phyloP scores from a whole-genome alignment of 2,888 invertebrate species.

The Ypsolopha scabrella region DNA sequence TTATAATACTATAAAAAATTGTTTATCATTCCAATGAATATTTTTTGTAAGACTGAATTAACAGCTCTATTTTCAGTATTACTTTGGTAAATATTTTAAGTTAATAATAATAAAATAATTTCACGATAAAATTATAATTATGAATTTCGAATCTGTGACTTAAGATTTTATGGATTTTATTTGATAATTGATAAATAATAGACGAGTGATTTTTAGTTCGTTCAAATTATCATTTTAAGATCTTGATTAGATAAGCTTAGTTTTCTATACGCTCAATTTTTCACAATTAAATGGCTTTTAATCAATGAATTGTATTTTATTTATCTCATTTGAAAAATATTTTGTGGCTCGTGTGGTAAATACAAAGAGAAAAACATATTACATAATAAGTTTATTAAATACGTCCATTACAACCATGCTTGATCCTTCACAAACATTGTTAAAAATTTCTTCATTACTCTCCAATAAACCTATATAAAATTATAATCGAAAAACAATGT shows the following conservation, averaged over 20 bases:
- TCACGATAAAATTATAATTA: too few species aligned
- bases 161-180: not conserved
- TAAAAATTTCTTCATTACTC: slow-evolving; percentile 13
- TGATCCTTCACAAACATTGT: slow-evolving; percentile 15
- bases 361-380: not conserved
- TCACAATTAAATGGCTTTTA: slow-evolving; percentile 47
- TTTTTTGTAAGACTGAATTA: too few species aligned
- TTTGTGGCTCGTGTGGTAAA: not conserved
- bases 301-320: not conserved
- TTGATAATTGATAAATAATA: too few species aligned
- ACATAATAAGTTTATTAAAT: slow-evolving; percentile 32
- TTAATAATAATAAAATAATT: too few species aligned
- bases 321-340: not conserved
- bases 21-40: too few species aligned
- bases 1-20: too few species aligned
- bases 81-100: too few species aligned
- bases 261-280: slow-evolving; percentile 61
- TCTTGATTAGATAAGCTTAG: slow-evolving; percentile 39
- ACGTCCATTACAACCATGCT: slow-evolving; percentile 14
- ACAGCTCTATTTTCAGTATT: too few species aligned
- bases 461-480: slow-evolving; percentile 8
- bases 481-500: slow-evolving; percentile 5
- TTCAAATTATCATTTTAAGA: slow-evolving; percentile 21
- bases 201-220: not conserved
- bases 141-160: not conserved